Percentiles rank a stretch among this genome's conserved stretches.
These are phyloP conservation scores for Molossus molossus DNA, from an alignment of 2,797 vertebrate genomes.

Conservation along the genomic window DNA sequence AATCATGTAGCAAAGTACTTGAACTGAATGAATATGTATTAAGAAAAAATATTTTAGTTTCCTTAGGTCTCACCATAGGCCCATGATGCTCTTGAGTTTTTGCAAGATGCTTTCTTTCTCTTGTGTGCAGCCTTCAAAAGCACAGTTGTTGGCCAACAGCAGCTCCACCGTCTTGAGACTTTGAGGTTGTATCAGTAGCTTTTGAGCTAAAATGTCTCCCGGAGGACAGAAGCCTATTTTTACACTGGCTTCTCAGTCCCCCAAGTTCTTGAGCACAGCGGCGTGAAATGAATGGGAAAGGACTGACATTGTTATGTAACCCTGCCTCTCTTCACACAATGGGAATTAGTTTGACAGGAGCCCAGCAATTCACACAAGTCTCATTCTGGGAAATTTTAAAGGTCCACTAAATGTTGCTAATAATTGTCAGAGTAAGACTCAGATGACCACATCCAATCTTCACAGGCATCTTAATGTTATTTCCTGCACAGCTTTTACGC, in stretches of 20 bases:
- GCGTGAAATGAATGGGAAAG: conserved; percentile 72
- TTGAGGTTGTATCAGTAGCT: conserved; percentile 54
- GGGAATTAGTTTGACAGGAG: conserved; percentile 64
- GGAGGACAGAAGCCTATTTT: conserved; percentile 55
- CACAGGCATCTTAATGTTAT: not conserved
- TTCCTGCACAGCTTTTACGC: not conserved
- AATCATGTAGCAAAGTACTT: not conserved
- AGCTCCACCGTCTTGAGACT: conserved; percentile 43
- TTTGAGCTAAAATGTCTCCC: conserved; percentile 33
- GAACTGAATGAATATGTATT: conserved; percentile 30
- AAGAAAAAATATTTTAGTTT: not conserved
- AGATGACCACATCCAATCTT: not conserved
- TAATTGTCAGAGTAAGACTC: conserved; percentile 40
- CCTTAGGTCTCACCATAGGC: not conserved
- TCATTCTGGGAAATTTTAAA: conserved; percentile 48
- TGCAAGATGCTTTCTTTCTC: not conserved
- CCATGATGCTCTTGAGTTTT: not conserved
- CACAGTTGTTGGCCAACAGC: not conserved
- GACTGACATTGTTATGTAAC: conserved; percentile 42
- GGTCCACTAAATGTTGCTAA: conserved; percentile 22
- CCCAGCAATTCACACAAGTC: not conserved
- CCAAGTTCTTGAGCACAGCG: conserved; percentile 57
- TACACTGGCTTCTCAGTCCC: not conserved
- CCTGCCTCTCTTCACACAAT: not conserved
- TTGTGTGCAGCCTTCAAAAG: not conserved